A percentile compares a stretch with the other conserved stretches of the same genome.
These are phyloP conservation scores for Okapia johnstoni DNA, from an alignment of 2,113 vertebrate species.

Conservation along the genomic window DNA sequence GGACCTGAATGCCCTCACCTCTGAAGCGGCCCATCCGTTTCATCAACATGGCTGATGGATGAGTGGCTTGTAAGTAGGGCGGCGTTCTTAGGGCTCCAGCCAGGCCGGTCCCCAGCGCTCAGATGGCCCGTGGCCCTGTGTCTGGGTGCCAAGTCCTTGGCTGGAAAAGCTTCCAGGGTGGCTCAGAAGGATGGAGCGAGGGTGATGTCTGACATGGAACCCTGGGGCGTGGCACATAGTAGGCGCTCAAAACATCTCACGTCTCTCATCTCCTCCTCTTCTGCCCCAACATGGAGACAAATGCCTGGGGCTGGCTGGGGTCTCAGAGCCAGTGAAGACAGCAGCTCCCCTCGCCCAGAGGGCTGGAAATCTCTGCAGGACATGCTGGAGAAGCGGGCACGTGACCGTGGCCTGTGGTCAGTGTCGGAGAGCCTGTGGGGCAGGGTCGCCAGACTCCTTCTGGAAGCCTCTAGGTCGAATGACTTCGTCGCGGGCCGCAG, in stretches of 20 bases:
- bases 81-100: background rate
- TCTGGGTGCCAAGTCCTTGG: background rate
- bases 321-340: background rate
- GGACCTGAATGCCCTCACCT: background rate
- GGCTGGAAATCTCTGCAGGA: background rate
- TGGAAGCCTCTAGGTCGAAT: slow-evolving; percentile 41
- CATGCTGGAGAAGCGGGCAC: background rate
- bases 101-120: accelerated
- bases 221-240: accelerated
- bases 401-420: slow-evolving; percentile 31
- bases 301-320: background rate
- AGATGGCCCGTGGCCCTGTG: accelerated
- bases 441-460: slow-evolving; percentile 27
- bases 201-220: accelerated
- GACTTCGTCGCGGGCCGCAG: background rate
- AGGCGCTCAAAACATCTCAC: accelerated
- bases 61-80: background rate
- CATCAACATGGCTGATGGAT: accelerated
- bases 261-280: background rate
- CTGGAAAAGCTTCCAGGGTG: background rate
- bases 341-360: background rate
- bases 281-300: background rate
- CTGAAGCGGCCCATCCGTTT: background rate
- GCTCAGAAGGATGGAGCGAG: accelerated
- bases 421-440: slow-evolving; percentile 43